Percentiles rank a stretch among this genome's conserved stretches.
Conservation (phyloP, 2,888 invertebrate genomes). For the Blera fallax region DNA sequence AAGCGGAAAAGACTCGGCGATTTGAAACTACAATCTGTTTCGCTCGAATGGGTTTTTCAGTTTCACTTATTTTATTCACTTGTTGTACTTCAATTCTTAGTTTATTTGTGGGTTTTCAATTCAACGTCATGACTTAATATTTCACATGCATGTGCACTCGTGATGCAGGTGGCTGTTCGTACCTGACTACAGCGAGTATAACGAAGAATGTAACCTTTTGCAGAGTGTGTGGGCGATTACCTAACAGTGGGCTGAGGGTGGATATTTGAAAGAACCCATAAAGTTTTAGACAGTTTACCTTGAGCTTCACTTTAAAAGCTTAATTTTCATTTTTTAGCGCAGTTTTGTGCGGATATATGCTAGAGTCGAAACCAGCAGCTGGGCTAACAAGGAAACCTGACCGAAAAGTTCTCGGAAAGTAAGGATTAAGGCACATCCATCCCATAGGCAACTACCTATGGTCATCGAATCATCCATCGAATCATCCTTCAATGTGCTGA, state of each 20-base stretch:
- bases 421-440: no score
- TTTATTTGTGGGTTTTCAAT: constrained; percentile 1
- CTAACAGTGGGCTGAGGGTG: not conserved
- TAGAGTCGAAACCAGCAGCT: no score
- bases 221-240: not conserved
- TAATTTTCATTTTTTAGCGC: no score
- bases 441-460: no score
- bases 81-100: not conserved
- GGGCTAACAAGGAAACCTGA: no score
- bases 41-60: constrained; percentile 61
- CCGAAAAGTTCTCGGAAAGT: no score
- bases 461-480: no score
- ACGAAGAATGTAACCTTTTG: not conserved
- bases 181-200: not conserved
- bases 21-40: constrained; percentile 48
- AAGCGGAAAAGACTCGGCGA: constrained; percentile 60
- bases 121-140: not conserved
- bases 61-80: constrained; percentile 59
- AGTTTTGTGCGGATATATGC: no score
- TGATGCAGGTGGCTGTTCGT: not conserved
- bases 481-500: no score
- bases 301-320: no score
- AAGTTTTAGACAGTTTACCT: no score
- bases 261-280: not conserved
- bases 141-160: not conserved